Evolutionary conservation across 2,888 invertebrate species (phyloP), one percentile per base, ranked within the genome.

Genomic region (Cataglyphis altisquamis): DNA sequence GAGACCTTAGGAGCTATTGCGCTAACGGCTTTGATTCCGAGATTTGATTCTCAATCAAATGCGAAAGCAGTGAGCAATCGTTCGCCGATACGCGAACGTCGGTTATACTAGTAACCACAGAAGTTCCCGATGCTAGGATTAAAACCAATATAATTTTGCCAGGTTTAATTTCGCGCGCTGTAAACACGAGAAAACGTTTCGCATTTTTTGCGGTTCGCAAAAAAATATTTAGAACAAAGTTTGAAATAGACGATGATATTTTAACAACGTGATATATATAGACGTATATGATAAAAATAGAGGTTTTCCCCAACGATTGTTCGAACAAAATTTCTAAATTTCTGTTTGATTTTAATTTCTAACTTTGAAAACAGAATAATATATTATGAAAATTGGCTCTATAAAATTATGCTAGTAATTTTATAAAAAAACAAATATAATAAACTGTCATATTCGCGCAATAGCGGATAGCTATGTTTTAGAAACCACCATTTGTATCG

Each of bases 31-130:
- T 72, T 70, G 68, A 80, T 72, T 72, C 60, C 57, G 57, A 70
- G 25, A 80, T 82, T 82, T 82, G 75, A 82, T 75, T 82, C 55
- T 82, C 55, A 29, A 73, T 52, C 81, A 82, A 60, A 83, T 39
- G 57, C 66, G 78, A 68, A 83, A 68, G 67, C 77, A 62, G 78
- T 66, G 82, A 83, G 82, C 78, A 78, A 78, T 64, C 45, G 41
- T 82, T 75, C 82, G 75, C 29, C 52, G 73, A 82, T 29, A 41
- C 29, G 68, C 57, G 41, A 68, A 68, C 67, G 5, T 60, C n/a
- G 41, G 29, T 70, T 78, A 78, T 70, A 21, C 41, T 57, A 70
- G 21, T 70, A 70, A 78, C 45, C 57, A 39, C 15, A 70, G n/a
- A 25, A 41, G 25, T 18, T 25, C n/a, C 52, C 39, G 32, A 32